A percentile compares a stretch with the other conserved stretches of the same genome.
Evolutionary conservation across 2,797 vertebrate genomes (phyloP).

Genomic region (Pangasius krempfi): DNA sequence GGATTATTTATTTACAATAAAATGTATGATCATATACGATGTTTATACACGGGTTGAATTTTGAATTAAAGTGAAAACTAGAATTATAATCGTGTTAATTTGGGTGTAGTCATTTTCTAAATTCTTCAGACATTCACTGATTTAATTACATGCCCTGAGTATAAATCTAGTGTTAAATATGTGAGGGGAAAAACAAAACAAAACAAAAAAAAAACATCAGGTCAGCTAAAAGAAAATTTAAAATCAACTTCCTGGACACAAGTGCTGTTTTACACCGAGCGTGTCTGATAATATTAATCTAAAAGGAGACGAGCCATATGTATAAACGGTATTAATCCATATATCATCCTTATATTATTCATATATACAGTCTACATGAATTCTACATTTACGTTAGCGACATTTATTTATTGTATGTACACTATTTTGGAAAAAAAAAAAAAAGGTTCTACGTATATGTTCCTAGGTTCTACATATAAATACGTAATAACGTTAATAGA

Average conservation of each 20-base stretch:
- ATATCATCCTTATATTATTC: background rate
- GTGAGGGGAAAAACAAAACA: background rate
- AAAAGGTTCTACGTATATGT: background rate
- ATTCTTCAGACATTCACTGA: background rate
- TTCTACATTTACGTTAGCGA: background rate
- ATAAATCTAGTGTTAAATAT: background rate
- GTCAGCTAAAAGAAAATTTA: too few species aligned
- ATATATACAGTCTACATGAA: background rate
- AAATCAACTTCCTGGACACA: background rate
- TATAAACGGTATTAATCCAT: background rate
- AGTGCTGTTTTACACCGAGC: background rate
- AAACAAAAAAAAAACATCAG: too few species aligned
- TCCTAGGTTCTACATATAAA: background rate
- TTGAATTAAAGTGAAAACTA: background rate
- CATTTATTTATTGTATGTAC: background rate
- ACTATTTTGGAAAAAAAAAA: background rate
- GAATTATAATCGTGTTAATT: background rate
- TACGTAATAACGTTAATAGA: background rate
- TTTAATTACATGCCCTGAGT: background rate
- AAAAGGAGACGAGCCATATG: background rate
- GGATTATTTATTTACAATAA: background rate
- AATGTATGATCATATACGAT: background rate
- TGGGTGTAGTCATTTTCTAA: background rate
- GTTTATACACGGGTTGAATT: background rate
- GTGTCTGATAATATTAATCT: background rate